Percentiles rank a stretch among this genome's conserved stretches.
These are phyloP conservation scores for Cotesia glomerata DNA, from an alignment of 1,140 invertebrate genomes.

Conservation along the genomic window DNA sequence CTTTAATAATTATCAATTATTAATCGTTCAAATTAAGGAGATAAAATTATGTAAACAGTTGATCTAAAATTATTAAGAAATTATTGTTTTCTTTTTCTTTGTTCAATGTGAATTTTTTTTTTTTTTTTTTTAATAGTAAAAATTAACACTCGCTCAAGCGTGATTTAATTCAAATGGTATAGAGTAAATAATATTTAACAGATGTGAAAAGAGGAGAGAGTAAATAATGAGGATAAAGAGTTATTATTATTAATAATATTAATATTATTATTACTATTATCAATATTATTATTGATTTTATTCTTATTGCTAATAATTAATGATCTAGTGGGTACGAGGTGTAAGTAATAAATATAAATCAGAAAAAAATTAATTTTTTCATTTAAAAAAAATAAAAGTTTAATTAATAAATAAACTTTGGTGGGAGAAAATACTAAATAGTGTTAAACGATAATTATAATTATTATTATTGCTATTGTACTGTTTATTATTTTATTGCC, in stretches of 20 bases:
- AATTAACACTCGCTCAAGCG: background rate
- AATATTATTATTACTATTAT: constrained; percentile 53
- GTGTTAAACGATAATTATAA: constrained; percentile 56
- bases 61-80: no score
- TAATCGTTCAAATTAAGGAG: no score
- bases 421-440: constrained; percentile 47
- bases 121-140: background rate
- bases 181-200: constrained; percentile 20
- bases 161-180: background rate
- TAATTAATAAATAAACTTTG: constrained; percentile 10
- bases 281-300: constrained; percentile 54
- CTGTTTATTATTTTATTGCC: constrained; percentile 61
- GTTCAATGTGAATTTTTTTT: background rate
- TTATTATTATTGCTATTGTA: constrained; percentile 55
- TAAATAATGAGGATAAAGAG: constrained; percentile 34
- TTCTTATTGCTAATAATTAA: constrained; percentile 47
- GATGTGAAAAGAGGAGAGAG: constrained; percentile 5
- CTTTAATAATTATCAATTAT: no score
- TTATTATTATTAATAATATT: constrained; percentile 52
- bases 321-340: constrained; percentile 51
- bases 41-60: no score
- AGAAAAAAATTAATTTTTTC: constrained; percentile 10
- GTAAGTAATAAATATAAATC: constrained; percentile 23
- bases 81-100: no score
- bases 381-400: constrained; percentile 12